Conservation (phyloP, 2,888 invertebrate genomes). For the Argyresthia goedartella region DNA sequence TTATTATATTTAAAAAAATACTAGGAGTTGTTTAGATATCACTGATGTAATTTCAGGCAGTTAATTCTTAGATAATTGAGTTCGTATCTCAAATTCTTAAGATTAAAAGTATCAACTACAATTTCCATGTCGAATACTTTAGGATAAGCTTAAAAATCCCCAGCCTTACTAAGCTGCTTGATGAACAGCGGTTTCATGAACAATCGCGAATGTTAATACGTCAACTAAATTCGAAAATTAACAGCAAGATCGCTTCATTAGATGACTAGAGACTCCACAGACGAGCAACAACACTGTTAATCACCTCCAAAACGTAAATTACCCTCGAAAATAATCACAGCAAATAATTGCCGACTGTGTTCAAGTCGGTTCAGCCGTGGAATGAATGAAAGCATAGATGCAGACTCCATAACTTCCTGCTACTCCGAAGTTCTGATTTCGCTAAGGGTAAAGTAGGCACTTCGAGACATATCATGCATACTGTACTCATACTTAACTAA, state of each 20-base stretch:
- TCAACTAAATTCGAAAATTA: background rate
- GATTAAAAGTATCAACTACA: too few species aligned
- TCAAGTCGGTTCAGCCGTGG: too few species aligned
- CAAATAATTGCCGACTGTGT: constrained; percentile 1
- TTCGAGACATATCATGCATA: constrained; percentile 1
- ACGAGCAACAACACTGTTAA: background rate
- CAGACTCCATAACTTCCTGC: constrained; percentile 47
- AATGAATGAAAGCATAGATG: constrained; percentile 13
- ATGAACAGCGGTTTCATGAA: background rate
- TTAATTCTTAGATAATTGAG: too few species aligned
- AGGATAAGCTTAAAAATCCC: too few species aligned
- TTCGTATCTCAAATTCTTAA: too few species aligned
- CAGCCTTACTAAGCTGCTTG: background rate
- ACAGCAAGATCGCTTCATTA: background rate
- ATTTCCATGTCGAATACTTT: too few species aligned
- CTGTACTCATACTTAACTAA: constrained; percentile 16
- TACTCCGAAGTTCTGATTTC: background rate
- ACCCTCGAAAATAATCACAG: background rate
- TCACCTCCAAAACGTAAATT: background rate
- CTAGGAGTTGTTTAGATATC: constrained; percentile 9
- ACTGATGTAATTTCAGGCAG: constrained; percentile 8
- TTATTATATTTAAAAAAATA: constrained; percentile 12
- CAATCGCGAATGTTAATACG: too few species aligned
- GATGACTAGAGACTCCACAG: background rate
- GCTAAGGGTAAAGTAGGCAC: too few species aligned